Conservation (phyloP, 1,140 invertebrate genomes). For the Micrasema longulum region DNA sequence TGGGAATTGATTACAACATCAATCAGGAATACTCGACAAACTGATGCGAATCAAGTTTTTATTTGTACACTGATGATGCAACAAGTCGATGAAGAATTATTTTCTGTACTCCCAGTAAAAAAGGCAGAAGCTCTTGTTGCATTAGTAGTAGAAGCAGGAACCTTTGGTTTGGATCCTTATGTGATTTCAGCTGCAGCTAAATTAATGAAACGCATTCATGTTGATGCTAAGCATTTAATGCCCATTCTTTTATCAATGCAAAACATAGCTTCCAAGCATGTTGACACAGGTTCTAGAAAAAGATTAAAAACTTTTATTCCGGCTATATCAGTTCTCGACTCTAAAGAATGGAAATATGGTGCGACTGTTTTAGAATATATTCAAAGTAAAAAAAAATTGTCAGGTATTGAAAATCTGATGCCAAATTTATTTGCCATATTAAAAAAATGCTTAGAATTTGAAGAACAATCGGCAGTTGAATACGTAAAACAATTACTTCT, state of each 20-base stretch:
- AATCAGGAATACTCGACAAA: conserved; percentile 63
- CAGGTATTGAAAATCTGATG: conserved; percentile 74
- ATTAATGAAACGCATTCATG: conserved; percentile 76
- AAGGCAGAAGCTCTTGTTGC: conserved; percentile 63
- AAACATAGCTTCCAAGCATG: conserved; percentile 49
- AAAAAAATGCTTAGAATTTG: conserved; percentile 81
- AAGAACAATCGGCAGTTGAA: conserved; percentile 86
- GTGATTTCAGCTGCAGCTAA: conserved; percentile 72
- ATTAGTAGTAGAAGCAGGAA: conserved; percentile 65
- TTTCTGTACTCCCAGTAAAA: conserved; percentile 63
- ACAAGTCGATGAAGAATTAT: conserved; percentile 71
- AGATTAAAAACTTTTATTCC: conserved; percentile 63
- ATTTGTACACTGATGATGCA: conserved; percentile 64
- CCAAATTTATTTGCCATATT: conserved; percentile 85
- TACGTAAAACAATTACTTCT: conserved; percentile 91
- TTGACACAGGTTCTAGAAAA: conserved; percentile 57
- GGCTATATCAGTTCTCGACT: conserved; percentile 71
- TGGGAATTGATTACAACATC: conserved; percentile 64
- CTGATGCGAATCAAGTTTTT: conserved; percentile 52
- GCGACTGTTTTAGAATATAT: conserved; percentile 85
- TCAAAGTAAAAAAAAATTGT: conserved; percentile 84
- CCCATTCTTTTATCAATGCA: conserved; percentile 70
- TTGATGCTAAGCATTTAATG: conserved; percentile 68
- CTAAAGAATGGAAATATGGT: conserved; percentile 80
- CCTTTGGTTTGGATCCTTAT: conserved; percentile 67